Evolutionary conservation across 2,113 vertebrate species (phyloP).

Genomic region (Dicentrarchus labrax): DNA sequence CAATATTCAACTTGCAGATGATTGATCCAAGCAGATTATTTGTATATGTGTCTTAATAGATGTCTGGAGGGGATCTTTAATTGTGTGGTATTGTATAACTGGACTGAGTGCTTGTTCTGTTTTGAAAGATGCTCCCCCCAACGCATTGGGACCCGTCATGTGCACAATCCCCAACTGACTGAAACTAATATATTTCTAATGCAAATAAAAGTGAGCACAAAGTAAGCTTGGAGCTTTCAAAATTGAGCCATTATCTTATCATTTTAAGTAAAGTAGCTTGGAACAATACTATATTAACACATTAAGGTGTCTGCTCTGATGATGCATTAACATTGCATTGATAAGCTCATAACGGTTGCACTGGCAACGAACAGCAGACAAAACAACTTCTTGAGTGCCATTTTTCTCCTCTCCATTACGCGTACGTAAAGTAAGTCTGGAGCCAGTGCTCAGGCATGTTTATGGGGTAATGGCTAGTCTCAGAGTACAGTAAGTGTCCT

Average conservation of each 20-base stretch:
- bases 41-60: no score
- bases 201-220: slow-evolving; percentile 9
- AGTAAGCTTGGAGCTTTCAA: slow-evolving; percentile 3
- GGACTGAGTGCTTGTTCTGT: neutral
- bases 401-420: slow-evolving; percentile 64
- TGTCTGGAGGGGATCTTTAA: neutral
- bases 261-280: slow-evolving; percentile 12
- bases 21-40: no score
- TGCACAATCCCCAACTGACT: neutral
- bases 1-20: no score
- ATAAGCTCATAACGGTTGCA: slow-evolving; percentile 27
- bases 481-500: slow-evolving; percentile 70
- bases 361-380: slow-evolving; percentile 27
- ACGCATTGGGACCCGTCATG: neutral
- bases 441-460: slow-evolving; percentile 69
- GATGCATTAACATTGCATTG: slow-evolving; percentile 41
- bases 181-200: slow-evolving; percentile 1
- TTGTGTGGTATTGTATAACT: neutral
- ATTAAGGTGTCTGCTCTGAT: slow-evolving; percentile 33
- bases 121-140: neutral
- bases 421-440: slow-evolving; percentile 47
- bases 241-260: slow-evolving; percentile 4
- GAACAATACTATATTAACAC: slow-evolving; percentile 36
- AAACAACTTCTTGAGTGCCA: slow-evolving; percentile 47
- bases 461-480: slow-evolving; percentile 73